Evolutionary conservation across 2,888 invertebrate genomes (phyloP).

Genomic region (Amphipoea oculea): DNA sequence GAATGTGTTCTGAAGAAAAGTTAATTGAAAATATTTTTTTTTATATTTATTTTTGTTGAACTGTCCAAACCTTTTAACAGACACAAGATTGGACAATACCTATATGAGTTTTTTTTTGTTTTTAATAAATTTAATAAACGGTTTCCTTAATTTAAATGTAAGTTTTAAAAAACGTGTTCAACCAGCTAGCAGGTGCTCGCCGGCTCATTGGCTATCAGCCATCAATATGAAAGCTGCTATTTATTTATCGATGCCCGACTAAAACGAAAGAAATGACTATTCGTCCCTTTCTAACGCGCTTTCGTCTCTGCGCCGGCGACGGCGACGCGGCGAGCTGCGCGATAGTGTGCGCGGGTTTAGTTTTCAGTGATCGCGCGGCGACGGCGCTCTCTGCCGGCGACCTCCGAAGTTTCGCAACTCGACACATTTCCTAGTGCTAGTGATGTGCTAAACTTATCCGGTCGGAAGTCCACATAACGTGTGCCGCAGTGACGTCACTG

Average conservation of each 20-base stretch:
- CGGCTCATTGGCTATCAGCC: constrained; percentile 72
- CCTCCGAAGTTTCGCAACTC: constrained; percentile 83
- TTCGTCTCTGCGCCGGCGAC: constrained; percentile 74
- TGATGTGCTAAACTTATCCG: constrained; percentile 82
- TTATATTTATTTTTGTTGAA: not conserved
- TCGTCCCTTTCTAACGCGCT: constrained; percentile 87
- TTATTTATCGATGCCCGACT: constrained; percentile 78
- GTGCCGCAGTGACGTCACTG: constrained; percentile 68
- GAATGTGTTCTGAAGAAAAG: not conserved
- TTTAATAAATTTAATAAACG: not conserved
- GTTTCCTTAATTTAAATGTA: constrained; percentile 16
- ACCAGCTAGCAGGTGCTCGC: constrained; percentile 43
- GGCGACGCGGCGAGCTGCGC: constrained; percentile 68
- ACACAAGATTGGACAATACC: not conserved
- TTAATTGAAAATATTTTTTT: not conserved
- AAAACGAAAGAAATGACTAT: constrained; percentile 85
- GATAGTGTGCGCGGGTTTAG: constrained; percentile 83
- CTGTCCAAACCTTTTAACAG: not conserved
- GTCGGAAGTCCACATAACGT: constrained; percentile 76
- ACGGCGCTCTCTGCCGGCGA: constrained; percentile 86
- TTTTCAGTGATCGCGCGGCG: constrained; percentile 88
- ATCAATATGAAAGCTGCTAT: constrained; percentile 81
- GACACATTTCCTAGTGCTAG: constrained; percentile 84
- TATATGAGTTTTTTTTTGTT: not conserved
- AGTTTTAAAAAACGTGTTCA: constrained; percentile 38